phyloP scores from a whole-genome alignment of 1,140 invertebrate genomes.

The Chironomus striatipennis region DNA sequence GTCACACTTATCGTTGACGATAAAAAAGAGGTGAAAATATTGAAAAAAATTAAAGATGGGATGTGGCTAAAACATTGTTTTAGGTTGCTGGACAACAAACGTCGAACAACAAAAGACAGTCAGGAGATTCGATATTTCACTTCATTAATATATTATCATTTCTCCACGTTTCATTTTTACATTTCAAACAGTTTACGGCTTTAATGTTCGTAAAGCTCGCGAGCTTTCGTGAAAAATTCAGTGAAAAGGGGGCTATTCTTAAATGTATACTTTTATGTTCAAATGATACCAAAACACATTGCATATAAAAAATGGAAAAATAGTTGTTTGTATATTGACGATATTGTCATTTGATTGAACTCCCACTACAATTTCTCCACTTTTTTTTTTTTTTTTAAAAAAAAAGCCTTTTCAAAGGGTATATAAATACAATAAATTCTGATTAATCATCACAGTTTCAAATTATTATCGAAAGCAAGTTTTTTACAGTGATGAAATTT shows the following conservation, averaged over 20 bases:
- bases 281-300: not conserved
- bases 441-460: too few relatives aligned
- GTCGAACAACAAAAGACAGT: not conserved
- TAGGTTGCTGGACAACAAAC: not conserved
- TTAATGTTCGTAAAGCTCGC: not conserved
- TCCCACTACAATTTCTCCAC: slow-evolving; percentile 1
- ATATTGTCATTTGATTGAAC: not conserved
- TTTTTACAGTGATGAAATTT: too few relatives aligned
- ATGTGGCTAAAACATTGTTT: not conserved
- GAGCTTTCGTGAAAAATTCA: not conserved
- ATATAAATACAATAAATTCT: too few relatives aligned
- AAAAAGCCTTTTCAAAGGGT: too few relatives aligned
- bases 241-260: not conserved
- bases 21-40: not conserved
- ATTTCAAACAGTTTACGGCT: not conserved
- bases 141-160: not conserved
- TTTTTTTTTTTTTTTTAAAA: not conserved
- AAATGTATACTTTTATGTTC: not conserved
- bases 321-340: not conserved
- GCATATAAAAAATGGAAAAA: not conserved
- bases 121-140: not conserved
- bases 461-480: too few relatives aligned
- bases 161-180: not conserved
- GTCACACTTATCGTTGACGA: not conserved
- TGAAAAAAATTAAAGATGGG: not conserved